Evolutionary conservation across 2,797 vertebrate genomes (phyloP), one percentile per base, ranked within the genome.

Genomic region (Borostomias antarcticus): DNA sequence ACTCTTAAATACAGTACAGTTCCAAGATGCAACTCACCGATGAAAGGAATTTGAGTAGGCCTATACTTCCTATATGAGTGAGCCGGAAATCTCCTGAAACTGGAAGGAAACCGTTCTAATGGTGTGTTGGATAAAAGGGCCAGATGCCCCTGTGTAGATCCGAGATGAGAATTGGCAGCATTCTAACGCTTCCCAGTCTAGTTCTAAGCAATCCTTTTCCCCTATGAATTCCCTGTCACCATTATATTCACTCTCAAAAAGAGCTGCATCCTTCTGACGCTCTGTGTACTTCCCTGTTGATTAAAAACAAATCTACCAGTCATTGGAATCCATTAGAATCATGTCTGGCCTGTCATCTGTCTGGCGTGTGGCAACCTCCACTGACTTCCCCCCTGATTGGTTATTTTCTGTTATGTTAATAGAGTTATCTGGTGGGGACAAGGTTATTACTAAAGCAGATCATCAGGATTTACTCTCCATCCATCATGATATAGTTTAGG

Each of bases 151-250:
- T 58, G 54, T 58, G 62, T 43, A 69, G 61, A 60, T 53, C 65
- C 72, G 53, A 62, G 83, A 74, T 77, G 74, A 30, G 85, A 85
- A 82, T 81, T 81, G 78, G 64, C 76, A 75, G 75, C 30, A 72
- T 80, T 78, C 17, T 53, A 73, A 52, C 58, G 61, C 69, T 71
- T 51, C 64, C 58, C 48, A 33, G 76, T 76, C 75, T 68, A 74
- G 58, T 61, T 65, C 40, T 40, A 72, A 69, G 62, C 66, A 70
- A 73, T 81, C 15, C 0, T 66, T 70, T 58, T 58, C 60, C 78
- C 60, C 66, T 58, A 84, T 86, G 89, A 87, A 87, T 85, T 64
- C 56, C 81, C 68, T 77, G 84, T 83, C 84, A 88, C 69, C 62
- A 83, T 85, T 82, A 79, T 67, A 74, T 62, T 69, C 72, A 76